Base-by-base conservation (phyloP, 2,797 vertebrate genomes). In the Phalloptychus januarius region DNA sequence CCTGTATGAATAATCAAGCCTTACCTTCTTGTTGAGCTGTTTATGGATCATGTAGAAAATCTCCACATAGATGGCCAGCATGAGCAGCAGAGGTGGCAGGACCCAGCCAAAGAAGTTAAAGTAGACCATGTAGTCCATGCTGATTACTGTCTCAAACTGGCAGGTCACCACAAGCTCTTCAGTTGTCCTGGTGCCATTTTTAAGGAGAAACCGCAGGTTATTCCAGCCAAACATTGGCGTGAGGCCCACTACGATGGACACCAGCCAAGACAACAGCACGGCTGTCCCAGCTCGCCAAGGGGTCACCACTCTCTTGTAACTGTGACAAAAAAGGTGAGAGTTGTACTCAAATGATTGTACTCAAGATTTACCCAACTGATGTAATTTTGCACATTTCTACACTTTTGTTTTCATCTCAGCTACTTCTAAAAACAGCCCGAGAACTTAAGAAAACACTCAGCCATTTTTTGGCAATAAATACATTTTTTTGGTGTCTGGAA, bases 41-140 rank as follows among this genome's bases (percentile, higher is more conserved):
- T 95, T 97, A 88, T 98, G 98, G 90, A 99, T 99, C 93, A 99
- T 97, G 93, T 98, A 97, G 95, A 99, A 99, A 84, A 99, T 98
- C 90, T 99, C 97, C 5, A 95, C 88, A 80, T 99, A 99, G 91
- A 99, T 98, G 86, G 96, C 91, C 54, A 98, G 90, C 98, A 99
- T 99, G 79, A 99, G 95, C 40, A 99, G 76, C 71, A 99, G 94
- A 0, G 98, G 98, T 0, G 97, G 98, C 76, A 99, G 95, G 80
- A 99, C 97, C 97, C 98, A 99, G 50, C 97, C 93, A 0, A 99
- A 98, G 93, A 99, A 99, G 95, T 99, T 99, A 94, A 99, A 99
- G 93, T 99, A 99, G 70, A 99, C 98, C 98, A 99, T 99, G 91
- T 99, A 99, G 83, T 99, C 94, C 98, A 99, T 99, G 94, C 97